Conservation (phyloP, 2,113 vertebrate genomes). For the Prionailurus bengalensis region DNA sequence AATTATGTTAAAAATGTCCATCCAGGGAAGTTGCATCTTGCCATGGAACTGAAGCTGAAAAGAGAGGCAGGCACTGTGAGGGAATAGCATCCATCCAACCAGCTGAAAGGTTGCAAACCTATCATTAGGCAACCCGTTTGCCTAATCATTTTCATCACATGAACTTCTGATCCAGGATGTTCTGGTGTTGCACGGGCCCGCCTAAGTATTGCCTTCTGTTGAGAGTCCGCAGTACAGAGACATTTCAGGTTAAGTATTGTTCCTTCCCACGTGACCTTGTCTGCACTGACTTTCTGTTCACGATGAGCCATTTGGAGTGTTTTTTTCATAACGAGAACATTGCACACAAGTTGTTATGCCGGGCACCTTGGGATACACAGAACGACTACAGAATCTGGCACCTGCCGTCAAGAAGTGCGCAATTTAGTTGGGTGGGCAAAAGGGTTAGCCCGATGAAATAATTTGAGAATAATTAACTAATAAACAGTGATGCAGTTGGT, state of each 20-base stretch:
- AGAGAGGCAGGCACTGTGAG: background rate
- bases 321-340: conserved; percentile 32
- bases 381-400: background rate
- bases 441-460: conserved; percentile 15
- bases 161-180: background rate
- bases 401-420: background rate
- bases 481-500: background rate
- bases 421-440: background rate
- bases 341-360: background rate
- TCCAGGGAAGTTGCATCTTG: background rate
- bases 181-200: background rate
- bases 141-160: conserved; percentile 49
- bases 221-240: background rate
- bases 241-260: background rate
- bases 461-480: background rate
- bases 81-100: background rate
- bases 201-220: background rate
- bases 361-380: background rate
- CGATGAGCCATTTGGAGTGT: background rate
- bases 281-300: conserved; percentile 11
- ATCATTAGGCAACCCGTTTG: background rate
- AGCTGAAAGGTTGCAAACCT: background rate
- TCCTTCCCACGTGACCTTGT: background rate
- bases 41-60: background rate
- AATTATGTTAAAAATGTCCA: conserved; percentile 39